Conservation (phyloP, 2,113 vertebrate species). For the Murina feae region DNA sequence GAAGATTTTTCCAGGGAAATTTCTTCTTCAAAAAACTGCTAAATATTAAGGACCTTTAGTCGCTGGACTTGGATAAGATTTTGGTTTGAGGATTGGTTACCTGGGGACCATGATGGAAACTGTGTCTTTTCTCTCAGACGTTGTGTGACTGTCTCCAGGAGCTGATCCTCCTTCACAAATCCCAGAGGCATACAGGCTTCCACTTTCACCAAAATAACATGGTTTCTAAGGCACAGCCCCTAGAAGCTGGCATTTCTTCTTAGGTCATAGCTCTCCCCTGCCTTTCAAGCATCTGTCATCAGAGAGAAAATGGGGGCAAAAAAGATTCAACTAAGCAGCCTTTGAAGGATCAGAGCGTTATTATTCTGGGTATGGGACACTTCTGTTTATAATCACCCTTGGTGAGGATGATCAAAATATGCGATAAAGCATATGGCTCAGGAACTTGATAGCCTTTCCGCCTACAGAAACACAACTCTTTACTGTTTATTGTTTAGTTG, state of each 20-base stretch:
- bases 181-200: neutral
- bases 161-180: neutral
- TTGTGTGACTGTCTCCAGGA: neutral
- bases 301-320: conserved; percentile 27
- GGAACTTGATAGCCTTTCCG: neutral
- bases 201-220: neutral
- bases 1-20: neutral
- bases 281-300: neutral
- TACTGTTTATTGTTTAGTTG: neutral
- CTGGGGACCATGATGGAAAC: neutral
- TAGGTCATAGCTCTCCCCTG: neutral
- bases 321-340: neutral
- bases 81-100: conserved; percentile 10
- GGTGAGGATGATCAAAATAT: conserved; percentile 12
- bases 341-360: neutral
- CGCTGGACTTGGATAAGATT: neutral
- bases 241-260: conserved; percentile 20
- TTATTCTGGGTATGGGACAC: neutral
- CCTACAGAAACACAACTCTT: neutral
- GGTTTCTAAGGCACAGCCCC: neutral
- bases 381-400: neutral
- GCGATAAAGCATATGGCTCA: neutral
- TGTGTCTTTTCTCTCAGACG: conserved; percentile 19
- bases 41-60: neutral
- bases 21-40: neutral